phyloP scores from a whole-genome alignment of 1,140 invertebrate genomes.

The Formica selysi region DNA sequence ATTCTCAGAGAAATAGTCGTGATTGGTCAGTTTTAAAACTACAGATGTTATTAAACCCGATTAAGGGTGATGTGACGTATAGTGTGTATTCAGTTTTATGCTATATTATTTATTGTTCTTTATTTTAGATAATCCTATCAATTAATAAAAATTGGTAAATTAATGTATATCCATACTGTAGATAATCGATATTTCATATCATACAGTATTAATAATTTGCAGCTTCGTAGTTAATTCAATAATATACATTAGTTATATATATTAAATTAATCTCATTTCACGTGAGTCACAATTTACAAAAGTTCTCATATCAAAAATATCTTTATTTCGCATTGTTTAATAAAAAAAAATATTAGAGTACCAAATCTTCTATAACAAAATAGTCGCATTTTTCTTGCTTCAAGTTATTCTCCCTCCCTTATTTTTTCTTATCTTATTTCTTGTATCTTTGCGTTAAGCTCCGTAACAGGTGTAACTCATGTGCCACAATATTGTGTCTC shows the following conservation, averaged over 20 bases:
- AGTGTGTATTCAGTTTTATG: too few relatives aligned
- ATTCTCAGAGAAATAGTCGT: too few relatives aligned
- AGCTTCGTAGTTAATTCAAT: slow-evolving; percentile 29
- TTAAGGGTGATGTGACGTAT: too few relatives aligned
- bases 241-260: not conserved
- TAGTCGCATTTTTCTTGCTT: not conserved
- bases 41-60: too few relatives aligned
- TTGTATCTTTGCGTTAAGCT: slow-evolving; percentile 29
- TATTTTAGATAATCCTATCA: not conserved
- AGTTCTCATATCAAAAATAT: not conserved
- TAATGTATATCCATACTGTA: not conserved
- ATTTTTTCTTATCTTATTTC: slow-evolving; percentile 43
- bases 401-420: slow-evolving; percentile 11
- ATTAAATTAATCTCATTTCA: not conserved
- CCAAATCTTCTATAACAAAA: not conserved
- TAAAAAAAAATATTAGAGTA: not conserved
- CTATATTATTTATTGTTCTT: not conserved
- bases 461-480: slow-evolving; percentile 61
- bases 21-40: too few relatives aligned
- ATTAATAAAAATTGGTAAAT: not conserved
- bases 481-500: slow-evolving; percentile 43
- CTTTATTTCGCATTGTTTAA: not conserved
- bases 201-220: slow-evolving; percentile 26
- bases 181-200: slow-evolving; percentile 24
- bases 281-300: not conserved